A percentile compares a stretch with the other conserved stretches of the same genome.
Evolutionary conservation across 2,797 vertebrate species (phyloP).

Genomic region (Neosilurus hyrtlii): DNA sequence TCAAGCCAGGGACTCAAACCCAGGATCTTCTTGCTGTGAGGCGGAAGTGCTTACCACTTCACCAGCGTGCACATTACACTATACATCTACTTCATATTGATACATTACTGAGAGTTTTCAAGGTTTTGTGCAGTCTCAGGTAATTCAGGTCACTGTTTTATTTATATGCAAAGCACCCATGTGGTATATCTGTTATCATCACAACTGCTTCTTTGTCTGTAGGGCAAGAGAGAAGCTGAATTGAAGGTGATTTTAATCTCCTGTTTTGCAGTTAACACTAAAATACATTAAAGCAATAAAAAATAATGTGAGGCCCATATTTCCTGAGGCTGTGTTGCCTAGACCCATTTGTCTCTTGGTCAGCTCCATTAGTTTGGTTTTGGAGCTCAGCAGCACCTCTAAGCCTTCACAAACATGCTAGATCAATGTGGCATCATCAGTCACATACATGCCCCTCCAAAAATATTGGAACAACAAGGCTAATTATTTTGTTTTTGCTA

Average conservation of each 20-base stretch:
- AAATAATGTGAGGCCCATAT: slow-evolving; percentile 70
- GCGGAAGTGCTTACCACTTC: too few relatives aligned
- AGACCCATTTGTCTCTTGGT: slow-evolving; percentile 76
- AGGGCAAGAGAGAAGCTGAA: slow-evolving; percentile 57
- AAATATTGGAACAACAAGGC: not conserved
- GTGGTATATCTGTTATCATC: slow-evolving; percentile 36
- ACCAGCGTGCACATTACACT: not conserved
- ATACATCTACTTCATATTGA: not conserved
- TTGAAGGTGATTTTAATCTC: slow-evolving; percentile 68
- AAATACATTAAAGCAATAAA: slow-evolving; percentile 76
- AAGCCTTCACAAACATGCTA: slow-evolving; percentile 68
- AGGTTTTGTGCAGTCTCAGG: slow-evolving; percentile 27
- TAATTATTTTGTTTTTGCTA: not conserved
- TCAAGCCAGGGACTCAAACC: too few relatives aligned
- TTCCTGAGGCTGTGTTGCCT: slow-evolving; percentile 70
- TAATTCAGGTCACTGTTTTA: slow-evolving; percentile 50
- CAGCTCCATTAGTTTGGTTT: slow-evolving; percentile 74
- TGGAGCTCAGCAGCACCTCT: slow-evolving; percentile 62
- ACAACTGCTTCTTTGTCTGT: slow-evolving; percentile 46
- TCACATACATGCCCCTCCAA: slow-evolving; percentile 26
- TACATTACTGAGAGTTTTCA: not conserved
- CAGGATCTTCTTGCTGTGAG: too few relatives aligned
- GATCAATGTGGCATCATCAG: slow-evolving; percentile 68
- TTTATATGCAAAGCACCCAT: slow-evolving; percentile 53
- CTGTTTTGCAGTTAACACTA: slow-evolving; percentile 73